Percentiles rank a stretch among this genome's conserved stretches.
phyloP scores from a whole-genome alignment of 2,888 invertebrate species.

The Melikaiella ostensackeni region DNA sequence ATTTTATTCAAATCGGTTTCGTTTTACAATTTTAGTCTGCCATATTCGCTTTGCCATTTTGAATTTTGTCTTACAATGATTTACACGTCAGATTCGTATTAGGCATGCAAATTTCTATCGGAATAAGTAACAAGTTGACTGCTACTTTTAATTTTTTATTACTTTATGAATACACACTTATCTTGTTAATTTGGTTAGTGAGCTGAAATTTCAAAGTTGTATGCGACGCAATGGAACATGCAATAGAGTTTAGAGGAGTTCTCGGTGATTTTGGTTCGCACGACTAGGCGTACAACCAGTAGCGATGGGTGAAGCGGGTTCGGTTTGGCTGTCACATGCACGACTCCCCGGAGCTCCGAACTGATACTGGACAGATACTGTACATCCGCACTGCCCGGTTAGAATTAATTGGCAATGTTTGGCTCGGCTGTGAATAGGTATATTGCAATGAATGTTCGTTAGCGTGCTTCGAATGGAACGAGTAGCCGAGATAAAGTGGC shows the following conservation, averaged over 20 bases:
- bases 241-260: constrained; percentile 28
- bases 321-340: constrained; percentile 69
- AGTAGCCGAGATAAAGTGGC: constrained; percentile 57
- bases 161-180: no score
- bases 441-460: constrained; percentile 68
- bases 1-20: no score
- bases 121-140: no score
- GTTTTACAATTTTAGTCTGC: no score
- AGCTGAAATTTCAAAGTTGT: neutral
- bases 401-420: constrained; percentile 73
- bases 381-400: constrained; percentile 64
- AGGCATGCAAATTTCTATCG: no score
- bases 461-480: constrained; percentile 57
- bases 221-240: constrained; percentile 12
- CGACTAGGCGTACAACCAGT: constrained; percentile 28
- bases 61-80: no score
- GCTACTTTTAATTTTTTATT: no score
- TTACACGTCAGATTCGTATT: no score
- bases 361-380: constrained; percentile 69
- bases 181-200: neutral
- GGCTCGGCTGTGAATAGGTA: constrained; percentile 58
- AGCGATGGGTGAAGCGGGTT: constrained; percentile 35
- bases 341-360: constrained; percentile 66
- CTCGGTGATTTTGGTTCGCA: constrained; percentile 32
- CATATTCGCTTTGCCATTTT: no score